Evolutionary conservation across 2,113 vertebrate genomes (phyloP), one percentile per base, ranked within the genome.

Genomic region (Morone saxatilis): DNA sequence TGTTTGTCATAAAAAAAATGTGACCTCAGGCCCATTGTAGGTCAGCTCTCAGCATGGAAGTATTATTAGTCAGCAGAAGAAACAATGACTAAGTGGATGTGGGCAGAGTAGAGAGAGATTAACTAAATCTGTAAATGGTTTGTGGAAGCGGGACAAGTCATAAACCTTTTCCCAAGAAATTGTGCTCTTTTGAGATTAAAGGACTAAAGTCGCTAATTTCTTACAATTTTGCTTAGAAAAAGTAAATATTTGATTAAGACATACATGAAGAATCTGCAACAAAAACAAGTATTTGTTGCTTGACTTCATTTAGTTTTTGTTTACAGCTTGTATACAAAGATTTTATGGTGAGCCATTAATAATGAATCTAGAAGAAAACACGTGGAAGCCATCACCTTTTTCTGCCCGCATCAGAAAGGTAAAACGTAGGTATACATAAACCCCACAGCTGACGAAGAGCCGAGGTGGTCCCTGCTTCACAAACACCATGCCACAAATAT

Each of bases 351-450:
- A 76, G 38, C 60, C 2, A 6, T 78, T n/a, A 61, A 71, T 11
- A 19, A 48, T 54, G 62, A 74, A 1, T 4, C 43, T 66, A 31
- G 19, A 74, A 41, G 61, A 65, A 50, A 71, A 74, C 54, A 43
- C 5, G 4, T 38, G 20, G 6, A 62, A 31, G 38, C 69, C 45
- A 25, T 66, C 62, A n/a, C 61, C 31, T 78, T 69, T 71, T 54
- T 66, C 62, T 43, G 77, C 83, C 88, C 7, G 7, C 68, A 88
- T 83, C 54, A 71, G 45, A 62, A 73, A 80, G 63, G 50, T 80
- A 66, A 69, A 84, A 67, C 63, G 51, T 74, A 60, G 74, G 38
- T 65, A n/a, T 73, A 43, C 43, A 4, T 31, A 31, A 31, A 31
- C 72, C 56, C 70, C 68, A 45, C 78, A 82, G 63, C 50, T 31